Percentiles rank a stretch among this genome's conserved stretches.
Conservation (phyloP, 2,797 vertebrate genomes). For the Hemibagrus guttatus region DNA sequence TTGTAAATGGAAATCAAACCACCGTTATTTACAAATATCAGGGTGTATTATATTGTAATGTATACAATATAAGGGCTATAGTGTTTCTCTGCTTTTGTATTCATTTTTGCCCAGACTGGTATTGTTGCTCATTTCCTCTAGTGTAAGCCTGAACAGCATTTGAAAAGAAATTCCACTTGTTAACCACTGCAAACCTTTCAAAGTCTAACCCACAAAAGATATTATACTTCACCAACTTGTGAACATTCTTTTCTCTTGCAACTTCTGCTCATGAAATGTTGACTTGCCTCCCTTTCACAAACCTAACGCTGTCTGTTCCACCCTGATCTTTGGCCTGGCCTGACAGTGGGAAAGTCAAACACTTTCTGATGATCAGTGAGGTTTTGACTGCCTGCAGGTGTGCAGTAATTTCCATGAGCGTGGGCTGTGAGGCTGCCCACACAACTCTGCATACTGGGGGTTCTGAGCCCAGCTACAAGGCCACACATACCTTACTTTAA, state of each 20-base stretch:
- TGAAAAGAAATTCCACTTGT: neutral
- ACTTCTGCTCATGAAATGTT: constrained; percentile 12
- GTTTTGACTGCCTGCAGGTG: constrained; percentile 57
- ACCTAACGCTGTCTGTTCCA: constrained; percentile 67
- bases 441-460: constrained; percentile 24
- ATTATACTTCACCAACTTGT: constrained; percentile 16
- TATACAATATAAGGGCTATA: neutral
- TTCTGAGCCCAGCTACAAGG: constrained; percentile 16
- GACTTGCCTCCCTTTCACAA: constrained; percentile 59
- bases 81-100: neutral
- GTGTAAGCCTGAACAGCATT: neutral
- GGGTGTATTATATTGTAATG: no score
- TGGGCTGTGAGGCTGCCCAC: constrained; percentile 47
- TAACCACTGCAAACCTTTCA: no score
- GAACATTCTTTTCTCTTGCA: constrained; percentile 4
- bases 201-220: neutral
- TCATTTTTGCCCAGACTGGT: neutral
- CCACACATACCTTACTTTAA: constrained; percentile 10
- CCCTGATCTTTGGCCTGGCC: constrained; percentile 58
- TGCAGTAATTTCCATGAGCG: constrained; percentile 59
- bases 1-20: neutral
- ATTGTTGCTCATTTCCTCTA: neutral
- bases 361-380: constrained; percentile 55
- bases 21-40: neutral
- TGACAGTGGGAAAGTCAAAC: constrained; percentile 60